Evolutionary conservation across 2,888 invertebrate genomes (phyloP).

Genomic region (Isoperla grammatica): DNA sequence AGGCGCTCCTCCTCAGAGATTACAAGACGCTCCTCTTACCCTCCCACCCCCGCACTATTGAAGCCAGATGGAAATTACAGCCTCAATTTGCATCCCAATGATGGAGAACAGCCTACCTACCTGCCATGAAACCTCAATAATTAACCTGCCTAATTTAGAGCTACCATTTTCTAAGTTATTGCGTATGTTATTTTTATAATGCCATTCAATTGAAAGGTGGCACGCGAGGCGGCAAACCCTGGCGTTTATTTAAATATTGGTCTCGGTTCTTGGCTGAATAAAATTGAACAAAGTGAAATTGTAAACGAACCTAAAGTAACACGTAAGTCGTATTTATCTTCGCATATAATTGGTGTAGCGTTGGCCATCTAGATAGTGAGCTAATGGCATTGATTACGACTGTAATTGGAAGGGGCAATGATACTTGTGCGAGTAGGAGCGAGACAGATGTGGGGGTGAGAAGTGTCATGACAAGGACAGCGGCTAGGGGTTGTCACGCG

Average conservation of each 20-base stretch:
- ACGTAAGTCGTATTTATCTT: constrained; percentile 4
- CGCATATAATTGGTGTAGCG: constrained; percentile 11
- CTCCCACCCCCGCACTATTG: neutral
- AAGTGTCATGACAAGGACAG: neutral
- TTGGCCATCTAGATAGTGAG: constrained; percentile 11
- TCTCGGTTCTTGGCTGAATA: too few relatives aligned
- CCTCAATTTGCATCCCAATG: constrained; percentile 26
- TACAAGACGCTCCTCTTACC: neutral
- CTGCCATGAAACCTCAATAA: constrained; percentile 15
- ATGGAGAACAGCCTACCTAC: constrained; percentile 16
- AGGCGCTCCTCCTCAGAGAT: neutral
- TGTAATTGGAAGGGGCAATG: constrained; percentile 9
- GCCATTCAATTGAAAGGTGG: too few relatives aligned
- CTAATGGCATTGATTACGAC: constrained; percentile 13
- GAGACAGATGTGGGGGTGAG: neutral
- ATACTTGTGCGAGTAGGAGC: neutral
- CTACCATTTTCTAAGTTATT: too few relatives aligned
- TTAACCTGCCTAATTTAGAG: constrained; percentile 8
- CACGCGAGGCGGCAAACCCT: too few relatives aligned
- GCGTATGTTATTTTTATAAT: too few relatives aligned
- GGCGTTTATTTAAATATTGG: too few relatives aligned
- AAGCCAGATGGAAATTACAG: constrained; percentile 22
- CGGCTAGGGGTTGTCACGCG: neutral
- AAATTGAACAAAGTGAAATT: too few relatives aligned
- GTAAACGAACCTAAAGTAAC: too few relatives aligned